phyloP scores from a whole-genome alignment of 1,140 invertebrate species.

The Penaeus japonicus region DNA sequence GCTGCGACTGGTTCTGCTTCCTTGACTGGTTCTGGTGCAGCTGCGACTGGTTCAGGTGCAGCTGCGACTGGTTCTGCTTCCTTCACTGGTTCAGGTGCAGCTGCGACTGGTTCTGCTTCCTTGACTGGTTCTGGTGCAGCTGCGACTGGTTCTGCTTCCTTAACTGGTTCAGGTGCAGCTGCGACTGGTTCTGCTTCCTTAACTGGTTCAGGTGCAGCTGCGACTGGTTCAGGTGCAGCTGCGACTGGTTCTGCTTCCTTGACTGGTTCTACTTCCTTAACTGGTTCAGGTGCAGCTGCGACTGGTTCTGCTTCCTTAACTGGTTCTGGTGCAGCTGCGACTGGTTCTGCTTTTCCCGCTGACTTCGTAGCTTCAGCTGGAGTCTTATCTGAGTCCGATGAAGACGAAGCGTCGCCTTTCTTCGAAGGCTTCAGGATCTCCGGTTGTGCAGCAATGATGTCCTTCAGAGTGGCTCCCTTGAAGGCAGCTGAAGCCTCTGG shows the following conservation, averaged over 20 bases:
- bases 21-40: background rate
- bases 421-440: conserved; percentile 8
- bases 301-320: background rate
- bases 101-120: too few relatives aligned
- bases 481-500: background rate
- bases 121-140: too few relatives aligned
- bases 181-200: background rate
- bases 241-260: background rate
- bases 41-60: background rate
- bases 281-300: background rate
- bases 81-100: too few relatives aligned
- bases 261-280: background rate
- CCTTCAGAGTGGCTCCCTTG: background rate
- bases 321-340: background rate
- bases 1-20: background rate
- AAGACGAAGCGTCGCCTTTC: background rate
- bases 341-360: background rate
- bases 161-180: background rate
- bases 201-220: background rate
- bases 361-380: background rate
- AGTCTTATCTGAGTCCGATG: conserved; percentile 24
- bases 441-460: background rate
- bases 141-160: too few relatives aligned
- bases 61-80: background rate
- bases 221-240: background rate